These are phyloP conservation scores for Rotaria socialis DNA, from an alignment of 2,888 invertebrate genomes.

Conservation along the genomic window DNA sequence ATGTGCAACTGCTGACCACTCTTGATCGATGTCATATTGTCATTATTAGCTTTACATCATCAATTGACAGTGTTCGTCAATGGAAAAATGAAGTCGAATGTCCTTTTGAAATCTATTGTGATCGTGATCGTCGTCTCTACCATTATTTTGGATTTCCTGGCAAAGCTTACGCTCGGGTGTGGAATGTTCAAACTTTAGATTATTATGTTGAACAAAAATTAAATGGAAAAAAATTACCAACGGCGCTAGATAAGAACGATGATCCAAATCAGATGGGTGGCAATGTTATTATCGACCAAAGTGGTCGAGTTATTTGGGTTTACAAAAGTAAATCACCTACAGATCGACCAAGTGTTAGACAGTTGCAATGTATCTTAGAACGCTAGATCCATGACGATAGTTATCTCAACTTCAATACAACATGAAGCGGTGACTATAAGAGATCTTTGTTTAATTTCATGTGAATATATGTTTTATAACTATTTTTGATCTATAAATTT, in stretches of 20 bases:
- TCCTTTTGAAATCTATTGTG: conserved; percentile 34
- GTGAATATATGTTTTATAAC: background rate
- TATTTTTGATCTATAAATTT: no score
- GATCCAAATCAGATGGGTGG: conserved; percentile 46
- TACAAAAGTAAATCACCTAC: conserved; percentile 44
- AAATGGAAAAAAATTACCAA: conserved; percentile 28
- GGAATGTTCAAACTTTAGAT: conserved; percentile 40
- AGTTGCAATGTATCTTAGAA: background rate
- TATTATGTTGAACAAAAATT: conserved; percentile 43
- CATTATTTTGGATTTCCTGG: conserved; percentile 35
- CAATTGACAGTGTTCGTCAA: conserved; percentile 37
- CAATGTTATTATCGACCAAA: conserved; percentile 37
- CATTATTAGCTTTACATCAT: conserved; percentile 40
- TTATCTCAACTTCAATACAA: background rate
- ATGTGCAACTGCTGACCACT: conserved; percentile 37
- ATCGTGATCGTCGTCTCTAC: conserved; percentile 36
- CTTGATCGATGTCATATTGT: conserved; percentile 39
- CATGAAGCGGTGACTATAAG: background rate
- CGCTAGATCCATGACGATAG: background rate
- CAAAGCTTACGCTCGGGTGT: conserved; percentile 37
- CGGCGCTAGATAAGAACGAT: conserved; percentile 39
- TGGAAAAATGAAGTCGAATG: conserved; percentile 37
- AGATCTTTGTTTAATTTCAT: background rate
- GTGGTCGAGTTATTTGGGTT: background rate
- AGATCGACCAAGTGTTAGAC: conserved; percentile 20